phyloP scores from a whole-genome alignment of 1,140 invertebrate species.

The Maniola jurtina region DNA sequence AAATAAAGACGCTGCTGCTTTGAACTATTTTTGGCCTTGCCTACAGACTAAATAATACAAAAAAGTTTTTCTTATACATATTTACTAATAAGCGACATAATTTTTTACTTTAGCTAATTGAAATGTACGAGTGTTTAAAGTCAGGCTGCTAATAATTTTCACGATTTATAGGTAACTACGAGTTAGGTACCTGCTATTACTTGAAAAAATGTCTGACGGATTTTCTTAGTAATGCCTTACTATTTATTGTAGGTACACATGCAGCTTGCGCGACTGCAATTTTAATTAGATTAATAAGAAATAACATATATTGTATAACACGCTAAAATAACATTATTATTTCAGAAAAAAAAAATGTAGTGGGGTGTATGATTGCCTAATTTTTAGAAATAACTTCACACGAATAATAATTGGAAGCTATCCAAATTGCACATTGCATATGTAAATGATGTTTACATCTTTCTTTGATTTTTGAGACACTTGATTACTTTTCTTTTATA shows the following conservation, averaged over 20 bases:
- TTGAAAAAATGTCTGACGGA: too few species aligned
- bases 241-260: too few species aligned
- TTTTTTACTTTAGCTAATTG: neutral
- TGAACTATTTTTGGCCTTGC: conserved; percentile 27
- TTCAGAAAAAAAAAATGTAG: too few species aligned
- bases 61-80: neutral
- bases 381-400: conserved; percentile 2
- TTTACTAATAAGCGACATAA: neutral
- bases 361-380: neutral
- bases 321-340: too few species aligned
- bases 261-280: too few species aligned
- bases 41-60: neutral
- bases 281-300: too few species aligned
- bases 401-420: neutral
- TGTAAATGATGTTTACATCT: neutral
- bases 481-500: neutral
- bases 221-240: neutral
- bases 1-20: conserved; percentile 37
- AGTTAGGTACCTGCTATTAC: too few species aligned
- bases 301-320: too few species aligned
- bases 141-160: too few species aligned
- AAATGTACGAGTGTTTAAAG: too few species aligned
- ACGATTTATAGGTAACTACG: too few species aligned
- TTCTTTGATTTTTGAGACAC: neutral
- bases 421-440: neutral